These are phyloP conservation scores for Rallus crepitans DNA, from an alignment of 2,797 vertebrate species.

Conservation along the genomic window DNA sequence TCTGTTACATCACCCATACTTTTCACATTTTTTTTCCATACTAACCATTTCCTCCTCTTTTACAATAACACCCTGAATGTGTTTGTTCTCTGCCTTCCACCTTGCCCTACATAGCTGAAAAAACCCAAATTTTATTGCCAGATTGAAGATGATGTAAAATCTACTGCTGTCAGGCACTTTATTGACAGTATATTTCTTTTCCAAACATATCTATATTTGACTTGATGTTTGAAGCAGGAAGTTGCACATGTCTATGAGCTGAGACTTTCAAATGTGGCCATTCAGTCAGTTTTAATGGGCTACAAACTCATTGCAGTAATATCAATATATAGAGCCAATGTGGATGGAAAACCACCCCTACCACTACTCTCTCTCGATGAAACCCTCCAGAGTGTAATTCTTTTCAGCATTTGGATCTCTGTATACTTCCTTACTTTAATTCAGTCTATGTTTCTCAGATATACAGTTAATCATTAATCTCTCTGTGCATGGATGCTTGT, in stretches of 20 bases:
- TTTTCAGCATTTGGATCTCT: neutral
- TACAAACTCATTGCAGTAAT: neutral
- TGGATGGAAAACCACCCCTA: accelerated
- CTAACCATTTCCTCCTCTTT: neutral
- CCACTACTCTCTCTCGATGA: neutral
- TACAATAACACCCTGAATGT: neutral
- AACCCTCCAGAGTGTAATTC: neutral
- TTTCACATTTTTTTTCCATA: neutral
- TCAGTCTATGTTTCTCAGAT: neutral
- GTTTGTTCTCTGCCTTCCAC: neutral
- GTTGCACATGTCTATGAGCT: accelerated
- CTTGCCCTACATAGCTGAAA: neutral
- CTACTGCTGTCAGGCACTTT: neutral
- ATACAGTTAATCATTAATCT: neutral
- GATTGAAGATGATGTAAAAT: neutral
- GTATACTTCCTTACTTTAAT: neutral
- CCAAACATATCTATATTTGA: neutral
- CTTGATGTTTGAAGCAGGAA: neutral
- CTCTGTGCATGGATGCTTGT: neutral
- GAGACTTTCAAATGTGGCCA: neutral
- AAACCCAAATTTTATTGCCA: neutral
- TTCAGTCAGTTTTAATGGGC: neutral
- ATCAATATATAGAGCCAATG: accelerated
- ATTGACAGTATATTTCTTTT: neutral
- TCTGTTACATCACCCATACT: neutral